A percentile compares a stretch with the other conserved stretches of the same genome.
Evolutionary conservation across 1,140 invertebrate genomes (phyloP).

Genomic region (Lethrus apterus): DNA sequence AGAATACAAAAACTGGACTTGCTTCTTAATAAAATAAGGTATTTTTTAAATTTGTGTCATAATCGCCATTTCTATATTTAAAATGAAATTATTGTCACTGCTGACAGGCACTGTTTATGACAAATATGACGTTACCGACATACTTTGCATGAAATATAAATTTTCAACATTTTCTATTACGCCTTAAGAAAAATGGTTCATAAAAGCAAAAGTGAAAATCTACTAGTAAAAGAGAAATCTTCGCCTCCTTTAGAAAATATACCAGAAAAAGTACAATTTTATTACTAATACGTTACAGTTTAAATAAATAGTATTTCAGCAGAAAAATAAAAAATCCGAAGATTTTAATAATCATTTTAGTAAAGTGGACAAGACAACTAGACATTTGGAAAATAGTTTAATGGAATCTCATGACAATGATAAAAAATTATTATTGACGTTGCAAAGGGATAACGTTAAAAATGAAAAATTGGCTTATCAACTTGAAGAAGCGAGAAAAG

Average conservation of each 20-base stretch:
- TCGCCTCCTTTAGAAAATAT: not conserved
- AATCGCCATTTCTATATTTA: no score
- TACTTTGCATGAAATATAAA: no score
- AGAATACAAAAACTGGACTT: no score
- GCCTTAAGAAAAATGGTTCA: conserved; percentile 6
- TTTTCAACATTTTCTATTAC: no score
- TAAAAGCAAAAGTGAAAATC: conserved; percentile 10
- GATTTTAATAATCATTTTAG: not conserved
- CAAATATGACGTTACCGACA: no score
- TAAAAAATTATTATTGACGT: conserved; percentile 7
- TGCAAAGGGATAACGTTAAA: conserved; percentile 12
- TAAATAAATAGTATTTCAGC: not conserved
- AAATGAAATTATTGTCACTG: no score
- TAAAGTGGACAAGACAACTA: not conserved
- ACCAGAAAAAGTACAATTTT: not conserved
- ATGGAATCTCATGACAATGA: conserved; percentile 6
- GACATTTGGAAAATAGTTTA: conserved; percentile 12
- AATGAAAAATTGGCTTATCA: conserved; percentile 14
- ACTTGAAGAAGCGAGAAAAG: conserved; percentile 17
- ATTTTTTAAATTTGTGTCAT: no score
- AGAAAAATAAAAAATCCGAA: not conserved
- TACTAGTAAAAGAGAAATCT: not conserved
- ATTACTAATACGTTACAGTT: not conserved
- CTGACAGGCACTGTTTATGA: no score
- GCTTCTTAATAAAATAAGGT: no score